Evolutionary conservation across 2,113 vertebrate genomes (phyloP), one percentile per base, ranked within the genome.

Genomic region (Barnardius zonarius): DNA sequence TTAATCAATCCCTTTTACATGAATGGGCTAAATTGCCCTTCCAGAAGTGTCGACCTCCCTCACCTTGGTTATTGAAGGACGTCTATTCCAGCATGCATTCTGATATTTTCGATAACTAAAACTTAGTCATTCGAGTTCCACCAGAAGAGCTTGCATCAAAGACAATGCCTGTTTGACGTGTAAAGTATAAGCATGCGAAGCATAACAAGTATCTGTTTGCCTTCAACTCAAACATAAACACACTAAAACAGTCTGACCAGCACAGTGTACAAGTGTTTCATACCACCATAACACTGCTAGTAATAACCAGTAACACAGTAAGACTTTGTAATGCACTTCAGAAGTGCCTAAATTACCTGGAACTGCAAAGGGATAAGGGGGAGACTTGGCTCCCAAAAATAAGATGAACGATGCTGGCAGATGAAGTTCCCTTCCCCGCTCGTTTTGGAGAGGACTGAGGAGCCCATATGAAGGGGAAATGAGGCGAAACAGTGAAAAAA

Each of bases 231-330:
- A 79, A 43, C 6, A 19, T 9, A 51, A 70, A 13, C 18, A 24
- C n/a, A 52, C 9, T 10, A 22, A 39, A 61, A 3, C 1, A 0
- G 30, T 6, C 44, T 66, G 69, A 44, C 12, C 4, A 20, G 37
- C 1, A 2, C 0, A 0, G 24, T 2, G 4, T 17, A 4, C 33
- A 27, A 24, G 20, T 12, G 20, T 55, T 69, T 68, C 0, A 0
- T 63, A 43, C 17, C 51, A 22, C 61, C 55, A 33, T 19, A 16
- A 39, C 12, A 4, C 22, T 46, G 28, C 12, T 28, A 17, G 4
- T 23, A 82, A 66, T 20, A 79, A 31, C 31, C 28, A 59, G 35
- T 31, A 69, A 17, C 25, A 4, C 0, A 0, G 3, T 23, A 43
- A 77, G 39, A 43, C 25, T 73, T 46, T 9, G 27, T 24, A 83